Conservation (phyloP, 2,888 invertebrate genomes). For the Ichneumoninae sp. region DNA sequence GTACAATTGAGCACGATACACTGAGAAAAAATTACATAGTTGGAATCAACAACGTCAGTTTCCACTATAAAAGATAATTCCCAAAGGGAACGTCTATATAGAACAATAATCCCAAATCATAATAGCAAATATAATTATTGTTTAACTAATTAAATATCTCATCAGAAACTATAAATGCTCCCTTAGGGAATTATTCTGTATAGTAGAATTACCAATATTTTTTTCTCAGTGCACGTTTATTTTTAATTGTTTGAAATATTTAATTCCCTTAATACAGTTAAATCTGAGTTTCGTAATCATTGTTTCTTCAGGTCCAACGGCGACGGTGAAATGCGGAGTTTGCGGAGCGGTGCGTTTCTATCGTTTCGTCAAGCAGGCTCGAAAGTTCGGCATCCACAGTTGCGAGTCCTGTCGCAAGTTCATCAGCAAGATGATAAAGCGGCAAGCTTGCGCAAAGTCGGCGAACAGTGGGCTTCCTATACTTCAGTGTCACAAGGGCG, state of each 20-base stretch:
- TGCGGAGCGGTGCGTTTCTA: constrained; percentile 92
- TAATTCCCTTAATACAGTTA: not conserved
- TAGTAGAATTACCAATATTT: too few relatives aligned
- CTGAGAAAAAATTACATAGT: too few relatives aligned
- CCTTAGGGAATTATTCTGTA: too few relatives aligned
- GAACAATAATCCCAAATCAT: too few relatives aligned
- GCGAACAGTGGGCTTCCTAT: constrained; percentile 85
- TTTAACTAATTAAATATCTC: too few relatives aligned
- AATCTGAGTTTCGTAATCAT: not conserved
- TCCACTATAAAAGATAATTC: too few relatives aligned
- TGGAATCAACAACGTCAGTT: too few relatives aligned
- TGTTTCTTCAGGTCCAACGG: constrained; percentile 85
- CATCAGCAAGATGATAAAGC: constrained; percentile 92
- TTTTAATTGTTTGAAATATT: not conserved
- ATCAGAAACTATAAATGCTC: too few relatives aligned
- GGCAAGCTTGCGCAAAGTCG: constrained; percentile 86
- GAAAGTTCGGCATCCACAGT: constrained; percentile 93
- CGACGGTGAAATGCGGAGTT: constrained; percentile 91
- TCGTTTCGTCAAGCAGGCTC: constrained; percentile 91
- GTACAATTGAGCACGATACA: constrained; percentile 66
- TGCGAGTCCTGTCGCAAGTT: constrained; percentile 95
- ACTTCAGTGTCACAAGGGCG: constrained; percentile 89
- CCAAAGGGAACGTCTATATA: too few relatives aligned
- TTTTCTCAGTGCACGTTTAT: too few relatives aligned
- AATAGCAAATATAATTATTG: too few relatives aligned